Base-by-base conservation (phyloP, 2,113 vertebrate species). In the Corydoras maculifer region DNA sequence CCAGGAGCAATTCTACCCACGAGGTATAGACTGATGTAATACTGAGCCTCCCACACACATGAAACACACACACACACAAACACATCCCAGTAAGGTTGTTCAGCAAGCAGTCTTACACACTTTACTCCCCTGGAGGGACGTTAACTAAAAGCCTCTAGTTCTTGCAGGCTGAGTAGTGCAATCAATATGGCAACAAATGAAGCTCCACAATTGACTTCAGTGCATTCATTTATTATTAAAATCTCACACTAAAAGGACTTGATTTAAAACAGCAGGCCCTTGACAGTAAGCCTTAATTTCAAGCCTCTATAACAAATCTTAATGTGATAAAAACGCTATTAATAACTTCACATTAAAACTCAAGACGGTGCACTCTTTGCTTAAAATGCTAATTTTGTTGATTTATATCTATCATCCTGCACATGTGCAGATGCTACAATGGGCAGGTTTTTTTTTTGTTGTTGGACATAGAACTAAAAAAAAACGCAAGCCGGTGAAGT, bases 161-260 rank as follows among this genome's bases (percentile, higher is more conserved):
- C 73, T 68, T 29, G 53, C 12, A 25, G 59, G 31, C 63, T 4
- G 53, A 70, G 59, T 55, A 2, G 57, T 31, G 65, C 69, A 68
- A 76, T 78, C 73, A 73, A 76, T 79, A 75, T 14, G 48, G 72
- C 63, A 69, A 69, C 70, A 75, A 79, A 77, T 75, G 76, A 78
- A 78, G 60, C 71, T 62, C 73, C 55, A 57, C 73, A 70, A 83
- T 80, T 70, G 73, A 76, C 75, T 74, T 53, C 68, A 66, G 74
- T 61, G 72, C 64, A 60, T 78, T 75, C 75, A 75, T 82, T 76
- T 70, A 75, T 82, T 82, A 80, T 84, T 81, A 73, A 82, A 70
- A 64, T 70, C 77, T 66, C 59, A 57, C 68, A 76, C 75, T 74
- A 79, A 80, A 79, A 66, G 59, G 68, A 74, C 64, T 74, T 77